Percentiles rank a stretch among this genome's conserved stretches.
Evolutionary conservation across 2,888 invertebrate genomes (phyloP).

Genomic region (Dione juno): DNA sequence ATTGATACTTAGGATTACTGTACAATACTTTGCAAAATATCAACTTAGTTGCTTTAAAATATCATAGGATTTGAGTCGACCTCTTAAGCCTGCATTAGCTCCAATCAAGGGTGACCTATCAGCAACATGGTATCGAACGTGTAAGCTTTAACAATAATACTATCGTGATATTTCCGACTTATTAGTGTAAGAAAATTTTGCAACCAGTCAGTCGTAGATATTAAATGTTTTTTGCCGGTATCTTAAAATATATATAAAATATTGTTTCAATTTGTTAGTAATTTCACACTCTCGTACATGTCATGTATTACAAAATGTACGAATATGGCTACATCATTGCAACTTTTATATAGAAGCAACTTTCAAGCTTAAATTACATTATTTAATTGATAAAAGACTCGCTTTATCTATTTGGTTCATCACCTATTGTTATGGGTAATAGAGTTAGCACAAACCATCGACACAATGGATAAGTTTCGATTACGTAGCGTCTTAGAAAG

Average conservation of each 20-base stretch:
- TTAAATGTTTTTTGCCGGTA: neutral
- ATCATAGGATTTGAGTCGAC: constrained; percentile 35
- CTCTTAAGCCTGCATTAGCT: constrained; percentile 35
- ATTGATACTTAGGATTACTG: constrained; percentile 31
- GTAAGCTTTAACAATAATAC: constrained; percentile 31
- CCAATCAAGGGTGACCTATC: constrained; percentile 39
- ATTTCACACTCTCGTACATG: neutral
- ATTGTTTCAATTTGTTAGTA: neutral
- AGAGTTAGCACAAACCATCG: constrained; percentile 45
- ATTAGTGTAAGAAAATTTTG: constrained; percentile 9
- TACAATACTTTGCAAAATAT: constrained; percentile 10
- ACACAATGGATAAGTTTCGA: constrained; percentile 43
- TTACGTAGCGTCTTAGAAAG: constrained; percentile 44
- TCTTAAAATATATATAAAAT: too few species aligned
- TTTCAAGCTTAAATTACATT: constrained; percentile 45
- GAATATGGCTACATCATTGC: constrained; percentile 33
- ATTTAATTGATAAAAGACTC: constrained; percentile 47
- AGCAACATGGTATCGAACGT: constrained; percentile 26
- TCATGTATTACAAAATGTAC: constrained; percentile 21
- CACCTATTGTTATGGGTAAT: constrained; percentile 48
- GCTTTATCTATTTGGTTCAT: constrained; percentile 49
- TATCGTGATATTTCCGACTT: constrained; percentile 27
- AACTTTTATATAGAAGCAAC: constrained; percentile 32
- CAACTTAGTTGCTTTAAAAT: constrained; percentile 21
- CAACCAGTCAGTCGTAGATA: neutral